Base-by-base conservation (phyloP, 23 tunicate genomes). In the Styela plicata region DNA sequence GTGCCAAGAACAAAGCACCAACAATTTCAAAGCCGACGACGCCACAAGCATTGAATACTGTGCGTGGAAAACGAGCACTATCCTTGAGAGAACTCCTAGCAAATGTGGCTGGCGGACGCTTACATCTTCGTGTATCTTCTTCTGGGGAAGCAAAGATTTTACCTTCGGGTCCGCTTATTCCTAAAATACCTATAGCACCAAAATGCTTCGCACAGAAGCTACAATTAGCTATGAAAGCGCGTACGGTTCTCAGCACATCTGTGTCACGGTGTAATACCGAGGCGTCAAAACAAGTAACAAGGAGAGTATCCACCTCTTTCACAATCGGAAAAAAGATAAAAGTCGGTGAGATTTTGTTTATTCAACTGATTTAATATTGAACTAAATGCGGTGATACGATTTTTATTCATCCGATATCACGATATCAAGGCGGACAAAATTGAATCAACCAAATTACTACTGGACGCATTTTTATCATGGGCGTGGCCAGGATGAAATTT, bases 191-290 rank as follows among this genome's bases (percentile, higher is more conserved):
- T 7, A 36, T 22, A 13, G 81, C 66, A 20, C 81, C 81, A 0
- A 52, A 76, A 57, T 76, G 81, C 28, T 57, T 76, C 26, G 52
- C 81, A 28, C 20, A 22, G 37, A 76, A 76, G 31, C 81, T 76
- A 24, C 66, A 27, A 27, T 19, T 53, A 44, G 81, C 44, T 18
- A 52, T 76, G 36, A 27, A 34, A 34, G 17, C 77, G 36, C 36
- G 37, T 16, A 71, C 77, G 36, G 77, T 71, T 71, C 34, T 71
- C 36, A 30, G 37, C 37, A 17, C 32, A 21, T 21, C 34, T 3
- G 77, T 71, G 24, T 71, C 77, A 17, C 26, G 34, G 5, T 71
- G 77, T 17, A 71, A 71, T 17, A 36, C 36, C 5, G 77, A 71
- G 34, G 77, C 36, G 34, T 18, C 32, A 33, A 71, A 71, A 17